Base-by-base conservation (phyloP, 2,888 invertebrate species). In the Cantharis rufa region DNA sequence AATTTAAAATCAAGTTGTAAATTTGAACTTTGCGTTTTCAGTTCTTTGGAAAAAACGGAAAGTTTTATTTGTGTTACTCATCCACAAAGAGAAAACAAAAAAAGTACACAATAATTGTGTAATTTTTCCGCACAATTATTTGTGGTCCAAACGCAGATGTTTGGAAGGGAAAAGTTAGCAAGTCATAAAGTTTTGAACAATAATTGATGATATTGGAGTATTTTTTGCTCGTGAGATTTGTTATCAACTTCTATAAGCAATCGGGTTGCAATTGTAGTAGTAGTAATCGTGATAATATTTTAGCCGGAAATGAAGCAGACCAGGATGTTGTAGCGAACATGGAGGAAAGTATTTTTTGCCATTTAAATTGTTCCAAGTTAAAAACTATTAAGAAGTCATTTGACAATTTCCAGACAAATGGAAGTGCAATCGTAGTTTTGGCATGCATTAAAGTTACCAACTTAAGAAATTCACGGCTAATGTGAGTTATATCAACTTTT, bases 401-500 rank as follows among this genome's bases (percentile, higher is more conserved):
- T 48, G 48, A n/a, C n/a, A 48, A 48, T 48, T 48, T 48, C 48
- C 48, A 48, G 48, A 48, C 48, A 48, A 48, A 48, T 48, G 48
- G 48, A 48, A 48, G 13, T 48, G 48, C 48, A 48, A 48, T 48
- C 9, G 48, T 48, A 48, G 48, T 48, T 48, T 48, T 48, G 48
- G 48, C 48, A 48, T 48, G 48, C 48, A 48, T 48, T 48, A 48
- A 48, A 48, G 48, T 66, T 66, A 24, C 13, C 21, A 21, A 66
- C 64, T 66, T 66, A 21, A 66, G 24, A 66, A 24, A 21, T 66
- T 66, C 64, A 66, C 10, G 24, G 64, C 24, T 66, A 66, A 21
- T 66, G 48, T 48, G 48, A 48, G 48, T 66, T 66, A 66, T 66
- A 66, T 66, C 24, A 66, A 66, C 64, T 66, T 66, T 24, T 66